Percentiles rank a stretch among this genome's conserved stretches.
These are phyloP conservation scores for Rhopalosiphum maidis DNA, from an alignment of 1,140 invertebrate species.

Conservation along the genomic window DNA sequence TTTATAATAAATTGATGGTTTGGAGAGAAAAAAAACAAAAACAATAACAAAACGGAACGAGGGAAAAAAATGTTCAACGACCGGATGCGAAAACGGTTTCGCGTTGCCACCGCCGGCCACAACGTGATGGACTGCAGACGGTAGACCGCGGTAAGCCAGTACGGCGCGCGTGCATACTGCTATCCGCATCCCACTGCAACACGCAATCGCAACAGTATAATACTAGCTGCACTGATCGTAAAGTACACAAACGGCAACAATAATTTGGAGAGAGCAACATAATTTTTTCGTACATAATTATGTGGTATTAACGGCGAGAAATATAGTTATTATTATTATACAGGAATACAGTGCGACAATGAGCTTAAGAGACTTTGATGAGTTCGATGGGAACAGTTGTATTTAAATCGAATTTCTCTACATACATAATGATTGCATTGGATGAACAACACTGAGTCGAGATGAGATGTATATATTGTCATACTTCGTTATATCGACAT, in stretches of 20 bases:
- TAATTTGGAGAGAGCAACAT: not conserved
- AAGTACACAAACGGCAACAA: not conserved
- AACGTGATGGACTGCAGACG: not conserved
- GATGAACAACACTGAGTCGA: not conserved
- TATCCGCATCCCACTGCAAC: not conserved
- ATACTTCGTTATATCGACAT: not conserved
- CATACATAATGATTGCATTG: not conserved
- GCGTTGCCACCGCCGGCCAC: not conserved
- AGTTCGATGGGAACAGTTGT: not conserved
- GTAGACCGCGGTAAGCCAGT: not conserved
- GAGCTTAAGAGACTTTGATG: not conserved
- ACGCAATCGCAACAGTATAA: not conserved
- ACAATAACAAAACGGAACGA: conserved; percentile 5
- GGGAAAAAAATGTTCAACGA: not conserved
- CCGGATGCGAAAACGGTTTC: not conserved
- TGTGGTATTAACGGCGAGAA: not conserved
- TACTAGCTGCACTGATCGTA: not conserved
- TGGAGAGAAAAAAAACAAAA: not conserved
- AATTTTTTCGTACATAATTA: not conserved
- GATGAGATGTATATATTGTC: not conserved
- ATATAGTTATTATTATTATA: not conserved
- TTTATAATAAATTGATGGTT: not conserved
- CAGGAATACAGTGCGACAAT: not conserved
- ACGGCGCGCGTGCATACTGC: not conserved
- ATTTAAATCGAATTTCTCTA: not conserved